A percentile compares a stretch with the other conserved stretches of the same genome.
Conservation (phyloP, 2,113 vertebrate genomes). For the Marcusenius ussheri region DNA sequence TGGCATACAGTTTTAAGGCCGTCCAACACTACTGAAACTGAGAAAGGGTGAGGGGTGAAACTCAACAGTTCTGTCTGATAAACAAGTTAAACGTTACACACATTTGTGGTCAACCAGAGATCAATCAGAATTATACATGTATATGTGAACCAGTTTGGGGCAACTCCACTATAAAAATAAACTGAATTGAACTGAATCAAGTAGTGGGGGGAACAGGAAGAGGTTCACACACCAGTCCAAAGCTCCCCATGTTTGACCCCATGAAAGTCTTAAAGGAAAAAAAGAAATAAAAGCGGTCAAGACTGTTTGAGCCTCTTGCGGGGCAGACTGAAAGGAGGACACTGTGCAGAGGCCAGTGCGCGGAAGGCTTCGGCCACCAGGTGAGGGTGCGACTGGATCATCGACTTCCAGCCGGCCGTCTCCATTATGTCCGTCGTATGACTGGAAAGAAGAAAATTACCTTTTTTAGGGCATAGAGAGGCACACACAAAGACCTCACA, state of each 20-base stretch:
- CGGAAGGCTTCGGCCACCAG: slow-evolving; percentile 97
- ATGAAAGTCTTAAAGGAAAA: slow-evolving; percentile 47
- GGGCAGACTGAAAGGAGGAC: slow-evolving; percentile 91
- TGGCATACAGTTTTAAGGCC: slow-evolving; percentile 70
- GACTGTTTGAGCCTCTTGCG: slow-evolving; percentile 97
- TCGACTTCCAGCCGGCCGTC: slow-evolving; percentile 97
- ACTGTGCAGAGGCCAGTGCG: slow-evolving; percentile 90
- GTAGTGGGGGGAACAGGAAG: neutral
- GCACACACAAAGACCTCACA: neutral
- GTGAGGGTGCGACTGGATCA: slow-evolving; percentile 98
- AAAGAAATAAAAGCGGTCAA: slow-evolving; percentile 55
- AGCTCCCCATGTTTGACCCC: slow-evolving; percentile 44
- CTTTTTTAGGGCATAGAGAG: neutral
- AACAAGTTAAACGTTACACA: neutral
- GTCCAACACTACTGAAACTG: slow-evolving; percentile 67
- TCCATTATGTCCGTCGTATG: slow-evolving; percentile 96
- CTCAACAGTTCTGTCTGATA: slow-evolving; percentile 63
- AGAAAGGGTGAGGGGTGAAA: slow-evolving; percentile 75
- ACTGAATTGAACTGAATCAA: neutral
- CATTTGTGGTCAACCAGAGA: neutral
- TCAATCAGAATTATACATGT: neutral
- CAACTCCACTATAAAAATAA: neutral
- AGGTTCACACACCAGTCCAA: slow-evolving; percentile 2
- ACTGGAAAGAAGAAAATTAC: slow-evolving; percentile 63
- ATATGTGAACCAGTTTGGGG: neutral